Evolutionary conservation across 2,797 vertebrate species (phyloP).

Genomic region (Remorina albescens): DNA sequence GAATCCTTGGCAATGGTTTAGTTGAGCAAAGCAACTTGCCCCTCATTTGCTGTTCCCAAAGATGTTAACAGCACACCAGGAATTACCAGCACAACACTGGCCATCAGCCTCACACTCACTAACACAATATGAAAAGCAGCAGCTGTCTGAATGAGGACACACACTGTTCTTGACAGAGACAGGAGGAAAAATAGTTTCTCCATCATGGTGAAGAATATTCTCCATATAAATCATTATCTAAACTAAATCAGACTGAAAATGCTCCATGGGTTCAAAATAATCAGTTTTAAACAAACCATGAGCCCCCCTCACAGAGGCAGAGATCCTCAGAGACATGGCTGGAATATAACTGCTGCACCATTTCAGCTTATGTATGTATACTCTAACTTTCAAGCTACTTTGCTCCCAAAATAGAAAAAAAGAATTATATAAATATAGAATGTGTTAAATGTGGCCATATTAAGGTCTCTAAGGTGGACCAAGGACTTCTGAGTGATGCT

Average conservation of each 20-base stretch:
- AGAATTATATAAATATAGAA: too few species aligned
- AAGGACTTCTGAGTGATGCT: background rate
- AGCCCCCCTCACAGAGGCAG: background rate
- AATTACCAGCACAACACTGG: constrained; percentile 16
- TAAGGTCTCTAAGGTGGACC: background rate
- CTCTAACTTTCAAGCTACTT: background rate
- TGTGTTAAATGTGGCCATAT: too few species aligned
- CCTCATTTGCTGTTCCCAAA: constrained; percentile 47
- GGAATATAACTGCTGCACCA: background rate
- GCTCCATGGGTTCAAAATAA: constrained; percentile 5
- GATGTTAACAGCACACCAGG: constrained; percentile 35
- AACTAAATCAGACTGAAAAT: constrained; percentile 15
- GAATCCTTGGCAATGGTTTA: constrained; percentile 27
- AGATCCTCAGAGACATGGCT: background rate
- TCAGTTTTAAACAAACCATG: background rate
- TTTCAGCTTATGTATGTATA: background rate
- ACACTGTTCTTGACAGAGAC: background rate
- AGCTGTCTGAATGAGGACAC: constrained; percentile 47
- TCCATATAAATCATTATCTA: background rate
- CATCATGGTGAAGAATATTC: background rate
- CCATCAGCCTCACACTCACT: constrained; percentile 28
- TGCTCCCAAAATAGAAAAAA: background rate
- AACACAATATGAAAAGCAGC: constrained; percentile 59
- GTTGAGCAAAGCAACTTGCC: constrained; percentile 12
- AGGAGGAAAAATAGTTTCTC: background rate